These are phyloP conservation scores for Seira ritae DNA, from an alignment of 2,888 invertebrate species.

Conservation along the genomic window DNA sequence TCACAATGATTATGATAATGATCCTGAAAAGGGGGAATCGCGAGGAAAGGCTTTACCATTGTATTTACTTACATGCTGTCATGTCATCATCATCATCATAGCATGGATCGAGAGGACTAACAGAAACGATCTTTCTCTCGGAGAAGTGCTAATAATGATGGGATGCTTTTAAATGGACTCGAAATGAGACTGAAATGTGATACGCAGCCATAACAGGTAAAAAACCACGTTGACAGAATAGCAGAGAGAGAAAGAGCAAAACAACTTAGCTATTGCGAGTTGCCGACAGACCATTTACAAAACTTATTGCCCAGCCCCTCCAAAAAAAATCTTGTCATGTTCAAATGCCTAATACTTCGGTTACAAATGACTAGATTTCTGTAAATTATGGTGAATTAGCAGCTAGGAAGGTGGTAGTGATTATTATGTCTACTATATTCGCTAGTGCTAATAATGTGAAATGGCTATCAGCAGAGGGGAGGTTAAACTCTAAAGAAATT, in stretches of 20 bases:
- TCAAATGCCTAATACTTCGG: constrained; percentile 40
- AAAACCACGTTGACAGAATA: constrained; percentile 5
- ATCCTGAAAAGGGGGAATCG: constrained; percentile 32
- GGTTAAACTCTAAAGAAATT: too few species aligned
- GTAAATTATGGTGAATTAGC: constrained; percentile 62
- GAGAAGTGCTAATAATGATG: too few species aligned
- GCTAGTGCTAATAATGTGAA: too few species aligned
- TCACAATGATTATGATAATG: constrained; percentile 61
- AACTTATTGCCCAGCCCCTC: constrained; percentile 57
- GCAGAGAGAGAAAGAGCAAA: constrained; percentile 21
- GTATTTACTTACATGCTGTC: constrained; percentile 22
- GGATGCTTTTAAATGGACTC: too few species aligned
- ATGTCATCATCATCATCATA: constrained; percentile 9
- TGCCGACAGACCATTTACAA: constrained; percentile 60
- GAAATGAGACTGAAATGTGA: too few species aligned
- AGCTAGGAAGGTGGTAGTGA: constrained; percentile 35
- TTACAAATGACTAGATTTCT: constrained; percentile 55
- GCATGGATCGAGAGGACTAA: too few species aligned
- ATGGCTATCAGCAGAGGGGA: too few species aligned
- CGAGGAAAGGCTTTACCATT: constrained; percentile 17
- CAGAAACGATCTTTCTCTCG: too few species aligned
- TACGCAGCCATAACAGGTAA: too few species aligned
- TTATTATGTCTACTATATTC: constrained; percentile 18
- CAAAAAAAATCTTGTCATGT: constrained; percentile 54
- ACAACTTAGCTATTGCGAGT: constrained; percentile 21